Evolutionary conservation across 2,113 vertebrate genomes (phyloP).

Genomic region (Elgaria multicarinata): DNA sequence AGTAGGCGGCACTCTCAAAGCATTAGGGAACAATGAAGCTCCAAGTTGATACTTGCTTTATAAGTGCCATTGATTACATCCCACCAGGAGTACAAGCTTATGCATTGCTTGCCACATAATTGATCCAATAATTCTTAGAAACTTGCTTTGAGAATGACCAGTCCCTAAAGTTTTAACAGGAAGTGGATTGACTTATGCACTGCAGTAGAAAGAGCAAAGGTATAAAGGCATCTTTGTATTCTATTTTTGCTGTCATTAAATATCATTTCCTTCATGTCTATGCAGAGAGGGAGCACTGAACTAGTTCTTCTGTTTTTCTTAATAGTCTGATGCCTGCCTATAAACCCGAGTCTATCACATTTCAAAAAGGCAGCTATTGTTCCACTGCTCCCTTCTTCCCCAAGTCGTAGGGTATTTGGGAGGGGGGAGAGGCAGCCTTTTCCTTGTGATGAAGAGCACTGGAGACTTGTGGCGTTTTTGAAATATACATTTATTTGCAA

Average conservation of each 20-base stretch:
- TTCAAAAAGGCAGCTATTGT: background rate
- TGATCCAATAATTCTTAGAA: conserved; percentile 22
- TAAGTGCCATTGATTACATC: conserved; percentile 31
- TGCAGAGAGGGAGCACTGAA: background rate
- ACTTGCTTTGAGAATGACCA: conserved; percentile 6
- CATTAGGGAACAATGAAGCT: conserved; percentile 35
- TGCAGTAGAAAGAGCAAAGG: conserved; percentile 36
- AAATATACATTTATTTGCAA: background rate
- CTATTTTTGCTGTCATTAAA: conserved; percentile 27
- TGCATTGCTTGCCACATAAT: conserved; percentile 44
- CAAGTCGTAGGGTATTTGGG: rapidly evolving
- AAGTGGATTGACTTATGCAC: conserved; percentile 25
- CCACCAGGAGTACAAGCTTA: conserved; percentile 47
- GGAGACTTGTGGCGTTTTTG: background rate
- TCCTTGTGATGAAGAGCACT: rapidly evolving
- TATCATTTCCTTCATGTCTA: conserved; percentile 30
- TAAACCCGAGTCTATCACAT: background rate
- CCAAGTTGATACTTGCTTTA: conserved; percentile 35
- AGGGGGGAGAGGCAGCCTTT: background rate
- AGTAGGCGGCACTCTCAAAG: conserved; percentile 7
- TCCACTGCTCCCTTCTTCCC: background rate
- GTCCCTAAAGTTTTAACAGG: conserved; percentile 30
- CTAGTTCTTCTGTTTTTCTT: background rate
- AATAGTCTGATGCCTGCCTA: background rate
- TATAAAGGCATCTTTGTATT: background rate